Evolutionary conservation across 2,888 invertebrate species (phyloP).

Genomic region (Myathropa florea): DNA sequence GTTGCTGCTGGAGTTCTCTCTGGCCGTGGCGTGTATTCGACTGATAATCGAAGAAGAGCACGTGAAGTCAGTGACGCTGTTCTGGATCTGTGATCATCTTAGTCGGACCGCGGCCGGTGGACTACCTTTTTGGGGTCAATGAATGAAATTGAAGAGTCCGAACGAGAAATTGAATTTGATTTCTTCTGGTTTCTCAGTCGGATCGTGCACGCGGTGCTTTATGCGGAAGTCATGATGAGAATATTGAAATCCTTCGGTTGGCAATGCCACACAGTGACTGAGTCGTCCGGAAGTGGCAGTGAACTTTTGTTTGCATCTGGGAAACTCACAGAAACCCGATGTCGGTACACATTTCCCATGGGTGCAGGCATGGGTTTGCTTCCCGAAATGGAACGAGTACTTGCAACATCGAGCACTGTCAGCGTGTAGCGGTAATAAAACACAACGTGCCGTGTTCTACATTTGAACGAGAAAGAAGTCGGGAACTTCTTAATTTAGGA

Average conservation of each 20-base stretch:
- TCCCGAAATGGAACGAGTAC: not conserved
- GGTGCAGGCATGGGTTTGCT: not conserved
- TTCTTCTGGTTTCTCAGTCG: constrained; percentile 17
- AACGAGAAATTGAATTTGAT: constrained; percentile 45
- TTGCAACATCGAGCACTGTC: constrained; percentile 8
- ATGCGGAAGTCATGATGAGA: constrained; percentile 57
- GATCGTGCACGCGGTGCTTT: constrained; percentile 15
- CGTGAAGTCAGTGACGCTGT: constrained; percentile 45
- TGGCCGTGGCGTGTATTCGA: constrained; percentile 25
- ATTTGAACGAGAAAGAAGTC: not conserved
- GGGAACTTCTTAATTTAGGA: not conserved
- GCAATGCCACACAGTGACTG: constrained; percentile 5
- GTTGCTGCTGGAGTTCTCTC: not conserved
- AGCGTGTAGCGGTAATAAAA: constrained; percentile 15
- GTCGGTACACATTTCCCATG: constrained; percentile 22
- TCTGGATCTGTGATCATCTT: constrained; percentile 21
- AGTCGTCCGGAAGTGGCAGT: constrained; percentile 50
- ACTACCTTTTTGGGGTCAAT: constrained; percentile 52
- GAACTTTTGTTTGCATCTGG: not conserved
- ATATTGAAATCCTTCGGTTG: constrained; percentile 53
- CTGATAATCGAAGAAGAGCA: constrained; percentile 46
- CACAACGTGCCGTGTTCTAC: constrained; percentile 30
- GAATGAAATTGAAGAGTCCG: constrained; percentile 56
- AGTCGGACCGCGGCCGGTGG: not conserved
- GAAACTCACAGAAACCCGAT: constrained; percentile 1